Base-by-base conservation (phyloP, 2,797 vertebrate genomes). In the Botia almorhae region DNA sequence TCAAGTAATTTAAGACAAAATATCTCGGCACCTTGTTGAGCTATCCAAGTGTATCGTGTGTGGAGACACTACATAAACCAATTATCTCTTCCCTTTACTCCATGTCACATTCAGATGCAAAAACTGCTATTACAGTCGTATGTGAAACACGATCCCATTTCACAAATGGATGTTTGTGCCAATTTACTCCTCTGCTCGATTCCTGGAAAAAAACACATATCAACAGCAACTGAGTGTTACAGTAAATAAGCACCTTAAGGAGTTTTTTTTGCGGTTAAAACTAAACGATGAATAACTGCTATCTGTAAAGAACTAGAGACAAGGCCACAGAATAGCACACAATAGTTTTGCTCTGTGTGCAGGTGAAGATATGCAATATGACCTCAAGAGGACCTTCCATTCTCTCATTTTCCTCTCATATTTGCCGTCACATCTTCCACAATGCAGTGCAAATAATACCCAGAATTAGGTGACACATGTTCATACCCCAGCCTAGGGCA, bases 361-460 rank as follows among this genome's bases (percentile, higher is more conserved):
- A 82, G 78, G 73, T 78, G 84, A 85, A 81, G 82, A 81, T 76
- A 80, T 87, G 82, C 77, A 85, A 64, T 69, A 83, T 78, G 78
- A 83, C 88, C 86, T 85, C 69, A 55, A 76, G 14, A 21, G 85
- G 85, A 88, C 90, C 81, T 87, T 84, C 71, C 85, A 81, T 68
- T 79, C 80, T 84, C 90, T 85, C 80, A 83, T 84, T 84, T 88
- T 63, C 79, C 89, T 90, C 88, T 88, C 82, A 90, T 95, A 96
- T 96, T 96, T 96, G 93, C 95, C 92, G 95, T 95, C 93, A 94
- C 92, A 94, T 94, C 93, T 90, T 92, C 90, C 91, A 90, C 93
- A 90, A 94, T 92, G 90, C 91, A 93, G 89, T 94, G 95, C 97
- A 96, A 98, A 97, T 96, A 96, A 94, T 94, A 93, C 93, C 93